These are phyloP conservation scores for Halesus radiatus DNA, from an alignment of 1,140 invertebrate species.

Conservation along the genomic window DNA sequence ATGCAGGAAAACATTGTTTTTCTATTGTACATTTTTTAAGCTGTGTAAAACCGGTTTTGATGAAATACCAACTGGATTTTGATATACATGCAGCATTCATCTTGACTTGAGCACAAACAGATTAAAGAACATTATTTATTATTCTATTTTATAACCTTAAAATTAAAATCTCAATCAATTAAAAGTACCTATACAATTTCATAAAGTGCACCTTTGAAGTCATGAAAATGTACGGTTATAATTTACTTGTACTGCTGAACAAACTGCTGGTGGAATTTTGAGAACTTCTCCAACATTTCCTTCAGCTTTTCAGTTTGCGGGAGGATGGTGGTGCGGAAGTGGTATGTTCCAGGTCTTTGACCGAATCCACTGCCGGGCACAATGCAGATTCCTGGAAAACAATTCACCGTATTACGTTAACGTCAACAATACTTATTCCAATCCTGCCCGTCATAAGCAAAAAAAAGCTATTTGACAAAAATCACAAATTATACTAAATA, in stretches of 20 bases:
- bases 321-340: constrained; percentile 95
- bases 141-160: background rate
- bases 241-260: constrained; percentile 78
- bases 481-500: too few species aligned
- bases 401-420: background rate
- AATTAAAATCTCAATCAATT: constrained; percentile 13
- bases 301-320: constrained; percentile 90
- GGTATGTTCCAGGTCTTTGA: constrained; percentile 93
- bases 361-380: constrained; percentile 97
- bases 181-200: background rate
- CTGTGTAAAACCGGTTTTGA: too few species aligned
- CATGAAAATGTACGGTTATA: background rate
- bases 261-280: constrained; percentile 90
- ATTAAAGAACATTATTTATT: too few species aligned
- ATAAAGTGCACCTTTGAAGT: too few species aligned
- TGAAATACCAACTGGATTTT: too few species aligned
- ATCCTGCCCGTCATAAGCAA: too few species aligned
- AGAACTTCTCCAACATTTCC: constrained; percentile 88
- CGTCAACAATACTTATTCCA: too few species aligned
- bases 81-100: too few species aligned
- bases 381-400: constrained; percentile 78
- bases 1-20: too few species aligned
- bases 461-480: too few species aligned
- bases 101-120: too few species aligned
- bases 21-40: too few species aligned